Percentiles rank a stretch among this genome's conserved stretches.
Evolutionary conservation across 2,113 vertebrate genomes (phyloP).

Genomic region (Paramisgurnus dabryanus): DNA sequence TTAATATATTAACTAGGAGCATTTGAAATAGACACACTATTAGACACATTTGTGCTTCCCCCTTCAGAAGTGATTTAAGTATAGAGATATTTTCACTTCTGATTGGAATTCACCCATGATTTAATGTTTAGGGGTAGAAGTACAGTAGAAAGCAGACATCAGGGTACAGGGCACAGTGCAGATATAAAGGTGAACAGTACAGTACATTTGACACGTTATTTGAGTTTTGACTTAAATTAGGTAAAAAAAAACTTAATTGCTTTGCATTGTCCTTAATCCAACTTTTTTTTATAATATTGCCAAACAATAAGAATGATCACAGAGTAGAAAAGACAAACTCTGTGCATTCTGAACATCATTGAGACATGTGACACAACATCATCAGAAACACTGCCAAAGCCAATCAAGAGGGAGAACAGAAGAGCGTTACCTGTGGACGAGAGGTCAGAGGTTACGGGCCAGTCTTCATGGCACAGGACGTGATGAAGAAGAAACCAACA

Average conservation of each 20-base stretch:
- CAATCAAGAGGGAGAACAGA: constrained; percentile 68
- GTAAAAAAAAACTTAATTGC: too few species aligned
- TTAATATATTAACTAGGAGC: too few species aligned
- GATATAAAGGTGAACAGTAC: too few species aligned
- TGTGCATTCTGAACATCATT: constrained; percentile 72
- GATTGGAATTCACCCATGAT: too few species aligned
- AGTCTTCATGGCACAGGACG: constrained; percentile 69
- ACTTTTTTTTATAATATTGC: constrained; percentile 56
- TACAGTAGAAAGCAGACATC: constrained; percentile 19
- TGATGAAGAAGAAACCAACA: constrained; percentile 39
- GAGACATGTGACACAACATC: constrained; percentile 60
- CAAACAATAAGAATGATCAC: constrained; percentile 81
- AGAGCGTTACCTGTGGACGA: constrained; percentile 75
- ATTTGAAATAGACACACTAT: too few species aligned
- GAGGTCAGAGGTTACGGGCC: constrained; percentile 62
- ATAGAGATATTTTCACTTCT: too few species aligned
- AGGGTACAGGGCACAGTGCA: too few species aligned
- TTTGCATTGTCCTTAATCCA: background rate
- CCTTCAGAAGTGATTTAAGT: too few species aligned
- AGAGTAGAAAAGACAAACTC: constrained; percentile 74
- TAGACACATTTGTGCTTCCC: too few species aligned
- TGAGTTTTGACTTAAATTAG: too few species aligned
- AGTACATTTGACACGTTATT: too few species aligned
- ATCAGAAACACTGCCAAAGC: constrained; percentile 52
- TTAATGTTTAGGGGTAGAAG: background rate